Evolutionary conservation across 23 tunicate species (phyloP).

Genomic region (Ascidia mentula): DNA sequence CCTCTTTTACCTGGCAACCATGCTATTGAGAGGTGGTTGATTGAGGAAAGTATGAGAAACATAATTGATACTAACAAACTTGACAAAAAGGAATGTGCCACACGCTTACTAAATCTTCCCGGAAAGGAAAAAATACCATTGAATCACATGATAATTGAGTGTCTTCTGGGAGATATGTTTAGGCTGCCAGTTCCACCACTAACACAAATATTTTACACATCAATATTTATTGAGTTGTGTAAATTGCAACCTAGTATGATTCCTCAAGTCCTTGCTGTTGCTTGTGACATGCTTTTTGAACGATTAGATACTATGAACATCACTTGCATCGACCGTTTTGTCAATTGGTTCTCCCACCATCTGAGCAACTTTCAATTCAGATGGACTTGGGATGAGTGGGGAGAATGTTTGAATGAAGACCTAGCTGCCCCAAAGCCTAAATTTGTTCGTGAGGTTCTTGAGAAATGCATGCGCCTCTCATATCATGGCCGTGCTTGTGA

Average conservation of each 20-base stretch:
- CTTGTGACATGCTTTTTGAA: slow-evolving; percentile 98
- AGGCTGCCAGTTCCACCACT: slow-evolving; percentile 72
- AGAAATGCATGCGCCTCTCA: slow-evolving; percentile 74
- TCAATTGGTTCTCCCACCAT: slow-evolving; percentile 97
- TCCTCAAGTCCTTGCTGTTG: slow-evolving; percentile 98
- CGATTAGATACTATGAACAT: slow-evolving; percentile 85
- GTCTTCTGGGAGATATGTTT: slow-evolving; percentile 80
- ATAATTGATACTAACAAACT: slow-evolving; percentile 45
- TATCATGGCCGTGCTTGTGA: slow-evolving; percentile 80
- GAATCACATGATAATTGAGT: slow-evolving; percentile 69
- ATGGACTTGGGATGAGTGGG: slow-evolving; percentile 99
- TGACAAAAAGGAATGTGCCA: slow-evolving; percentile 94
- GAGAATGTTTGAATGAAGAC: slow-evolving; percentile 67
- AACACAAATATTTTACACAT: slow-evolving; percentile 67
- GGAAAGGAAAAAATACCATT: slow-evolving; percentile 76
- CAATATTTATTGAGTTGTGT: slow-evolving; percentile 93
- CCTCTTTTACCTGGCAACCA: slow-evolving; percentile 88
- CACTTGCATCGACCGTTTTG: slow-evolving; percentile 82
- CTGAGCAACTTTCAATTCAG: slow-evolving; percentile 97
- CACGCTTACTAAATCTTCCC: slow-evolving; percentile 51
- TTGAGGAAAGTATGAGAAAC: slow-evolving; percentile 69
- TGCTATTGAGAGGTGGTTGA: slow-evolving; percentile 88
- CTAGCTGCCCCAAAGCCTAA: slow-evolving; percentile 71
- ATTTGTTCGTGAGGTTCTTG: slow-evolving; percentile 90
- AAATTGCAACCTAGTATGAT: slow-evolving; percentile 87